Percentiles rank a stretch among this genome's conserved stretches.
These are phyloP conservation scores for Allobates femoralis DNA, from an alignment of 2,797 vertebrate genomes.

Conservation along the genomic window DNA sequence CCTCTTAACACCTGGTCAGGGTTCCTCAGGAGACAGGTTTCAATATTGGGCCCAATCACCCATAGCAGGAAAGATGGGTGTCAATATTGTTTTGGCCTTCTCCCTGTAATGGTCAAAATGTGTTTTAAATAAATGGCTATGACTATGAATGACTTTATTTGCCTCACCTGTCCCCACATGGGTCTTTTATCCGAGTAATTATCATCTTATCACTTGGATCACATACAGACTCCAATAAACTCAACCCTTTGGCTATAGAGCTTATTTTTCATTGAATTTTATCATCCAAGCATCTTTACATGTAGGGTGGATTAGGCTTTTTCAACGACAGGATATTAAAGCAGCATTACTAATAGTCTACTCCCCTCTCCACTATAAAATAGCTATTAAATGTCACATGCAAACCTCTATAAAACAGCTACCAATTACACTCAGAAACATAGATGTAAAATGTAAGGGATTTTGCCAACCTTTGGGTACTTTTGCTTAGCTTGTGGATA, in stretches of 20 bases:
- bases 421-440: background rate
- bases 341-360: background rate
- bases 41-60: too few relatives aligned
- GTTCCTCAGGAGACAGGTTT: too few relatives aligned
- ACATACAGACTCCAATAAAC: background rate
- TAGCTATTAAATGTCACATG: slow-evolving; percentile 9
- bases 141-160: background rate
- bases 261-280: background rate
- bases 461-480: background rate
- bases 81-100: too few relatives aligned
- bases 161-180: background rate
- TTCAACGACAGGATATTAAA: background rate
- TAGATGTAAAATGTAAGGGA: background rate
- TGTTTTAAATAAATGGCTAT: background rate
- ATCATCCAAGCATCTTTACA: background rate
- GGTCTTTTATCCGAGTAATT: background rate
- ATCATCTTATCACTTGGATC: slow-evolving; percentile 5
- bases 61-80: too few relatives aligned
- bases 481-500: background rate
- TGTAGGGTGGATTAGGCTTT: background rate
- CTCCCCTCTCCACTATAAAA: background rate
- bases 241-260: background rate
- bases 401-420: slow-evolving; percentile 1
- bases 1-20: too few relatives aligned
- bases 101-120: too few relatives aligned